Conservation (phyloP, 1,140 invertebrate genomes). For the Lepeophtheirus salmonis region DNA sequence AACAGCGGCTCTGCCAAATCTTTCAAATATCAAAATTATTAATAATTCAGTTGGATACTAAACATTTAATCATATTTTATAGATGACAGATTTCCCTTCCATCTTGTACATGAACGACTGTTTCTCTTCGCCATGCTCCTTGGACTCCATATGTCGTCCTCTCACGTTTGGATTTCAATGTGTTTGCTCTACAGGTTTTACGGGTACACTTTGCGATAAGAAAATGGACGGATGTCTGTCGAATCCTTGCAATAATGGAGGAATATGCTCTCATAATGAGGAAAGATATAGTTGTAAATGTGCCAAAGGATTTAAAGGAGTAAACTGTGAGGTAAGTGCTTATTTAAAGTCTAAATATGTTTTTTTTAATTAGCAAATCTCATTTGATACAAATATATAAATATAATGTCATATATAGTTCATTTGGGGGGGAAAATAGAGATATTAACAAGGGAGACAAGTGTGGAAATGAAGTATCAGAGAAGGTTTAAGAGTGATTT, state of each 20-base stretch:
- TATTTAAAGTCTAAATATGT: too few relatives aligned
- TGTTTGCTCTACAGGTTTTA: conserved; percentile 24
- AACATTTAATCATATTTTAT: not conserved
- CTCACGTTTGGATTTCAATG: conserved; percentile 25
- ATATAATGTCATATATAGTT: too few relatives aligned
- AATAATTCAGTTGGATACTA: too few relatives aligned
- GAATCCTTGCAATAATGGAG: conserved; percentile 77
- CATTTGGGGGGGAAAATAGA: too few relatives aligned
- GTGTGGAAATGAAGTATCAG: too few relatives aligned
- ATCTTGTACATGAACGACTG: conserved; percentile 23
- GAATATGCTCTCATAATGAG: conserved; percentile 67
- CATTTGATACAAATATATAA: too few relatives aligned
- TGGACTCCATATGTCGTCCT: conserved; percentile 22
- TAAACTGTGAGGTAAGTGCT: conserved; percentile 30
- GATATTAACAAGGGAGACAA: too few relatives aligned
- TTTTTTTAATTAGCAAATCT: too few relatives aligned
- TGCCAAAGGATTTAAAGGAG: conserved; percentile 68
- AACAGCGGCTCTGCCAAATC: too few relatives aligned
- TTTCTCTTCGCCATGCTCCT: conserved; percentile 23
- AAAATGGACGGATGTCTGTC: conserved; percentile 87
- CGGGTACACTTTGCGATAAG: conserved; percentile 22
- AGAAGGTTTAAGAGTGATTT: too few relatives aligned
- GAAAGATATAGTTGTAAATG: conserved; percentile 77
- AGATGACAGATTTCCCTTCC: conserved; percentile 1
- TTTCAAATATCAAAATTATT: too few relatives aligned